Percentiles rank a stretch among this genome's conserved stretches.
phyloP scores from a whole-genome alignment of 2,888 invertebrate species.

The Lobophora halterata region DNA sequence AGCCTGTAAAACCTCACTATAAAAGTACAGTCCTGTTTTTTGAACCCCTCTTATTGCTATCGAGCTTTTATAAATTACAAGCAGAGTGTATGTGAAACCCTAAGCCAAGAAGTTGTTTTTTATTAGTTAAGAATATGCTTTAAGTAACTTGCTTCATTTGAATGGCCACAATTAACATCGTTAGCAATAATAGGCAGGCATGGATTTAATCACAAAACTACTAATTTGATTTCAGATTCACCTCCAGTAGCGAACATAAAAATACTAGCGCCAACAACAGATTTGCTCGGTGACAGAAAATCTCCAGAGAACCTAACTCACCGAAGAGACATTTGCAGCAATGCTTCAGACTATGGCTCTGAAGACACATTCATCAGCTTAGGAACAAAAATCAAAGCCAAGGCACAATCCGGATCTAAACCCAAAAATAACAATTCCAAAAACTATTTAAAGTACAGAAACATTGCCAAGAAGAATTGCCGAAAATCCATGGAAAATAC shows the following conservation, averaged over 20 bases:
- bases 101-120: no score
- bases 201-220: no score
- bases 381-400: conserved; percentile 76
- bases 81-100: no score
- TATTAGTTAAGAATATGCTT: no score
- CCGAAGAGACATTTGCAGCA: conserved; percentile 57
- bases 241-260: conserved; percentile 52
- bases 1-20: no score
- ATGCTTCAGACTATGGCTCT: conserved; percentile 72
- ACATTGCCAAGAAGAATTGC: conserved; percentile 56
- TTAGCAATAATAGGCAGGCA: no score
- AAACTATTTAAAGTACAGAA: conserved; percentile 60
- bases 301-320: conserved; percentile 35
- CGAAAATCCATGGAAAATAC: conserved; percentile 54
- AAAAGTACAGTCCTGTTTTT: no score
- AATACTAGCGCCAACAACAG: conserved; percentile 64
- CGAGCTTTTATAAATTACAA: no score
- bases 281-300: conserved; percentile 52
- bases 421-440: conserved; percentile 53
- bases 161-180: no score
- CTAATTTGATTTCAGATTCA: conserved; percentile 52
- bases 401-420: conserved; percentile 63
- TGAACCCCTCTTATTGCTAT: no score
- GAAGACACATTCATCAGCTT: conserved; percentile 75
- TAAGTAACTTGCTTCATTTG: no score